phyloP scores from a whole-genome alignment of 2,888 invertebrate genomes.

The Sinelater perroti region DNA sequence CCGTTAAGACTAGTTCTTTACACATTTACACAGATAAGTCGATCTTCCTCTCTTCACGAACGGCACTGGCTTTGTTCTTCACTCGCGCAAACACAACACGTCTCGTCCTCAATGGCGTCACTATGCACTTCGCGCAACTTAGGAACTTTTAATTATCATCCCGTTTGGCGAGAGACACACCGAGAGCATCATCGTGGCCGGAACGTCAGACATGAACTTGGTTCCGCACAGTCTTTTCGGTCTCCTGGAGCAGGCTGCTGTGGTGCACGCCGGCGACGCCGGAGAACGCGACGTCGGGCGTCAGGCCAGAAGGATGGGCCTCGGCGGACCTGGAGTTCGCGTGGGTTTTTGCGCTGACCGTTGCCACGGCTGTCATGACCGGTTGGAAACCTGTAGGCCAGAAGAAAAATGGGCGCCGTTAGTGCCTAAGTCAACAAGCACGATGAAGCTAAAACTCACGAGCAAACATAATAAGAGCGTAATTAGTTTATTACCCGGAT shows the following conservation, averaged over 20 bases:
- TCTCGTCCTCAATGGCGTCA: constrained; percentile 34
- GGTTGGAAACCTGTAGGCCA: constrained; percentile 66
- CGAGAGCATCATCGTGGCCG: constrained; percentile 67
- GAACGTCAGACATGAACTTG: constrained; percentile 75
- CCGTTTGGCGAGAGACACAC: constrained; percentile 64
- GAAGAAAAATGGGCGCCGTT: constrained; percentile 7
- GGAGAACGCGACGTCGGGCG: constrained; percentile 56
- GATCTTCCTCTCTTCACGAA: constrained; percentile 28
- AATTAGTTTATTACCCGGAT: constrained; percentile 48
- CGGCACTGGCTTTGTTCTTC: constrained; percentile 36
- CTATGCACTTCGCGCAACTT: constrained; percentile 50
- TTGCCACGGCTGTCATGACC: constrained; percentile 64
- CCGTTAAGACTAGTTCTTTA: constrained; percentile 53
- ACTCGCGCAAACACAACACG: constrained; percentile 43
- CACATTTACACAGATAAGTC: constrained; percentile 49
- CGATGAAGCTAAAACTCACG: constrained; percentile 12
- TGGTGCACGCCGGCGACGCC: constrained; percentile 49
- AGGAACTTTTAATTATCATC: constrained; percentile 59
- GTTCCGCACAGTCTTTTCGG: constrained; percentile 56
- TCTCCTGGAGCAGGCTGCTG: constrained; percentile 49
- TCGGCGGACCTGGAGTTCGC: constrained; percentile 50
- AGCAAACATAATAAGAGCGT: constrained; percentile 40
- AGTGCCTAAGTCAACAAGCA: constrained; percentile 12
- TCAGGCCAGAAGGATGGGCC: constrained; percentile 42
- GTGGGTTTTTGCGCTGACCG: constrained; percentile 60